phyloP scores from a whole-genome alignment of 2,113 vertebrate genomes.

The Scolopax mira region DNA sequence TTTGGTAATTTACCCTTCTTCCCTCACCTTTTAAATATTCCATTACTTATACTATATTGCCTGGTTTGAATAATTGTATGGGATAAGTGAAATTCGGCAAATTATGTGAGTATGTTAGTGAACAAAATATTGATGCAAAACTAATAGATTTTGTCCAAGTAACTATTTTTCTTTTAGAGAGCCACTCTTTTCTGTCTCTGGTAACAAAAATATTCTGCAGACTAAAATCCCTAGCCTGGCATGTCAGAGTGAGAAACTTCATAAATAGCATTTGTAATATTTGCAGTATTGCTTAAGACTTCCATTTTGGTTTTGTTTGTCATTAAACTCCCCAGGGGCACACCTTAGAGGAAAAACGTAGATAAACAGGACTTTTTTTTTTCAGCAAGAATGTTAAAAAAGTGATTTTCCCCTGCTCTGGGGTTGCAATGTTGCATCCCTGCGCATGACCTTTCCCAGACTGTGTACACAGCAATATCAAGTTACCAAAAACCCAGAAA shows the following conservation, averaged over 20 bases:
- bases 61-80: not conserved
- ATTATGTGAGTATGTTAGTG: not conserved
- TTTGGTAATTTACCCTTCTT: not conserved
- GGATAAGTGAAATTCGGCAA: not conserved
- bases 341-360: not conserved
- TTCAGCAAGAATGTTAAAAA: not conserved
- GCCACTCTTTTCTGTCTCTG: not conserved
- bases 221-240: not conserved
- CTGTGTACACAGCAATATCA: not conserved
- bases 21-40: not conserved
- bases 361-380: not conserved
- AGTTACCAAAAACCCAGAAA: conserved; percentile 13
- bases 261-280: not conserved
- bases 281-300: not conserved
- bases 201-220: not conserved
- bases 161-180: not conserved
- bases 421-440: not conserved
- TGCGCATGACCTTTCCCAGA: not conserved
- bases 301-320: not conserved
- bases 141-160: not conserved
- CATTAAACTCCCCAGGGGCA: not conserved
- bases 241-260: not conserved
- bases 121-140: not conserved
- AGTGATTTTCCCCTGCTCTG: not conserved
- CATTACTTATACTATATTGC: not conserved